Evolutionary conservation across 2,888 invertebrate genomes (phyloP).

Genomic region (Herminia tarsipennalis): DNA sequence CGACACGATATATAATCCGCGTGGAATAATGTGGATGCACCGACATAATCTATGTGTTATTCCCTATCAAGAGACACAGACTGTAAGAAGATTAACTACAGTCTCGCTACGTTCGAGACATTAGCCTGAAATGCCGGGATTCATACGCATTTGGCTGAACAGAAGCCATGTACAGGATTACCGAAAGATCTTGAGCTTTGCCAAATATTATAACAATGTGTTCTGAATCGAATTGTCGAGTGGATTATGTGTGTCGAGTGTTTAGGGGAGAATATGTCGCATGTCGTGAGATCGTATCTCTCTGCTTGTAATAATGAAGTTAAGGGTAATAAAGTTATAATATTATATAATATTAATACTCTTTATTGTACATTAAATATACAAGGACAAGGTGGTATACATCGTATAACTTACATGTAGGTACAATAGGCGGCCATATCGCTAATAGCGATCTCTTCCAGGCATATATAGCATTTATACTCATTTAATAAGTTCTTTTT

Average conservation of each 20-base stretch:
- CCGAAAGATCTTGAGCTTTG: conserved; percentile 25
- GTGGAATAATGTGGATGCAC: conserved; percentile 65
- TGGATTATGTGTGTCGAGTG: background rate
- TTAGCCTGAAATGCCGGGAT: conserved; percentile 46
- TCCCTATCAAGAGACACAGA: conserved; percentile 56
- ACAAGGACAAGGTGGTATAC: too few relatives aligned
- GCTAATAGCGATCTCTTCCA: too few relatives aligned
- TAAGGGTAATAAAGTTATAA: too few relatives aligned
- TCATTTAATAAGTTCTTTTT: too few relatives aligned
- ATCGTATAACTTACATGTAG: too few relatives aligned
- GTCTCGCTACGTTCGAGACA: conserved; percentile 49
- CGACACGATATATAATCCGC: conserved; percentile 65
- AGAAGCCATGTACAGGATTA: conserved; percentile 45
- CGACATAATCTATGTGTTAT: conserved; percentile 64
- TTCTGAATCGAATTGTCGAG: conserved; percentile 18
- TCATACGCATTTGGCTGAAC: conserved; percentile 36
- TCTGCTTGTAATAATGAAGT: too few relatives aligned
- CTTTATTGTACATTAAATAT: too few relatives aligned
- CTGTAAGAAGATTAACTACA: conserved; percentile 66
- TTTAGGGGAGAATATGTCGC: background rate
- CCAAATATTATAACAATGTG: conserved; percentile 42
- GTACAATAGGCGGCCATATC: too few relatives aligned
- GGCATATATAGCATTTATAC: too few relatives aligned
- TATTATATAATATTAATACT: too few relatives aligned
- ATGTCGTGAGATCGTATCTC: background rate